These are phyloP conservation scores for Noctua fimbriata DNA, from an alignment of 2,888 invertebrate species.

Conservation along the genomic window DNA sequence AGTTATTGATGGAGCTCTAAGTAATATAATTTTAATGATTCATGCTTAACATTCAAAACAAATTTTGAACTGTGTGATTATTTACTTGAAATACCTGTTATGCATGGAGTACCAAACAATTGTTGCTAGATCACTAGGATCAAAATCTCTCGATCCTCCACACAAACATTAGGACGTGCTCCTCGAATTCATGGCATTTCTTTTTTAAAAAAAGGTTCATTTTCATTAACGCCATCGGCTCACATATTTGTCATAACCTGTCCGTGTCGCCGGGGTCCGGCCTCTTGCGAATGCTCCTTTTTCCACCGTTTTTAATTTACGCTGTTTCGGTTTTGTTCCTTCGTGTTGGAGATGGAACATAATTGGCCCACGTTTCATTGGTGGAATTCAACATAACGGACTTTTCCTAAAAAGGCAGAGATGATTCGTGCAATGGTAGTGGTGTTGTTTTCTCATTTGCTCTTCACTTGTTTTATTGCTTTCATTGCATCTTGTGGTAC, in stretches of 20 bases:
- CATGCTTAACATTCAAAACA: too few species aligned
- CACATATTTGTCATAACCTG: slow-evolving; percentile 90
- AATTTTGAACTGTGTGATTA: neutral
- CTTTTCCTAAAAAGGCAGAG: slow-evolving; percentile 48
- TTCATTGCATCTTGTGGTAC: slow-evolving; percentile 31
- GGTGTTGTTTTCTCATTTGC: slow-evolving; percentile 45
- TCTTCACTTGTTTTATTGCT: slow-evolving; percentile 25
- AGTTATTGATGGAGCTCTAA: neutral
- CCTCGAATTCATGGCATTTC: slow-evolving; percentile 75
- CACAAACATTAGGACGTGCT: slow-evolving; percentile 73
- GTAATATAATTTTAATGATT: neutral
- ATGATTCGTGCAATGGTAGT: slow-evolving; percentile 34
- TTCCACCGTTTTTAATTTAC: slow-evolving; percentile 88
- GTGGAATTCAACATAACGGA: slow-evolving; percentile 72
- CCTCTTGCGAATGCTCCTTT: slow-evolving; percentile 82
- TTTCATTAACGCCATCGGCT: slow-evolving; percentile 89
- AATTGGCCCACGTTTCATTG: slow-evolving; percentile 76
- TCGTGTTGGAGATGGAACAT: slow-evolving; percentile 74
- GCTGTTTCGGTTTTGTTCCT: slow-evolving; percentile 85
- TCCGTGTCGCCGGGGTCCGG: slow-evolving; percentile 74
- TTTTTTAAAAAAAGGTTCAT: slow-evolving; percentile 84
- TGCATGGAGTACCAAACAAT: neutral
- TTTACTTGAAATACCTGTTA: neutral
- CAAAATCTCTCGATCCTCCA: slow-evolving; percentile 70
- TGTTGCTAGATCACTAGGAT: slow-evolving; percentile 32